Conservation (phyloP, 2,797 vertebrate species). For the Microcaecilia unicolor region DNA sequence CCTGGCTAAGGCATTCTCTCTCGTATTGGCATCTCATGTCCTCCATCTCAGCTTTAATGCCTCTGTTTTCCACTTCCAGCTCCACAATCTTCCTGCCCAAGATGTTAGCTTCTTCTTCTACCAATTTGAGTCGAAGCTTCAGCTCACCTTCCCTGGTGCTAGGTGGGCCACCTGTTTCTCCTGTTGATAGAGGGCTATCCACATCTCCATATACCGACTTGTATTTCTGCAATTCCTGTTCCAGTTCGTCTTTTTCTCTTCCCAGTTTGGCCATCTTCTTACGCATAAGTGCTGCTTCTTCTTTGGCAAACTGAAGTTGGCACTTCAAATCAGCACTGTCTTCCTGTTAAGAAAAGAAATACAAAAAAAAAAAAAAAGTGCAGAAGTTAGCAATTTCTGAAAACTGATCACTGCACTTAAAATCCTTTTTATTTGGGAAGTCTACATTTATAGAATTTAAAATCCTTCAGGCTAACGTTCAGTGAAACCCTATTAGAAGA, state of each 20-base stretch:
- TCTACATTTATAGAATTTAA: no score
- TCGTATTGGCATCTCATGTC: conserved; percentile 88
- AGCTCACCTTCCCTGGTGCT: conserved; percentile 79
- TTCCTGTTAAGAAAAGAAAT: conserved; percentile 63
- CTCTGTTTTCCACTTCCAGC: conserved; percentile 93
- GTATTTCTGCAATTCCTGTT: conserved; percentile 94
- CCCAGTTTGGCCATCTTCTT: conserved; percentile 97
- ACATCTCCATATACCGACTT: conserved; percentile 89
- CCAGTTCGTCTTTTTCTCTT: conserved; percentile 85
- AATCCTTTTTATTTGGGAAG: no score
- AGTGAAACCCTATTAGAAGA: no score
- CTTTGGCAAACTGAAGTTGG: conserved; percentile 95
- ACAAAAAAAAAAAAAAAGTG: background rate
- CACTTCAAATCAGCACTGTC: conserved; percentile 95
- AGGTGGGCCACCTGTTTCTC: conserved; percentile 82
- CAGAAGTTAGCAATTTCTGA: no score
- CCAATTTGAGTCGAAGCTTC: conserved; percentile 82
- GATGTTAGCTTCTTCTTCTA: conserved; percentile 96
- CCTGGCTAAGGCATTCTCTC: conserved; percentile 76
- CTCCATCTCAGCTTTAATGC: conserved; percentile 89
- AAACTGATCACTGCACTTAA: no score
- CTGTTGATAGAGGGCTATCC: conserved; percentile 78
- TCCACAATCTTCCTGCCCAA: conserved; percentile 94
- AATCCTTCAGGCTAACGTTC: no score
- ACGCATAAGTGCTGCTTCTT: conserved; percentile 87